Percentiles rank a stretch among this genome's conserved stretches.
phyloP scores from a whole-genome alignment of 2,888 invertebrate genomes.

The Callinectes sapidus region DNA sequence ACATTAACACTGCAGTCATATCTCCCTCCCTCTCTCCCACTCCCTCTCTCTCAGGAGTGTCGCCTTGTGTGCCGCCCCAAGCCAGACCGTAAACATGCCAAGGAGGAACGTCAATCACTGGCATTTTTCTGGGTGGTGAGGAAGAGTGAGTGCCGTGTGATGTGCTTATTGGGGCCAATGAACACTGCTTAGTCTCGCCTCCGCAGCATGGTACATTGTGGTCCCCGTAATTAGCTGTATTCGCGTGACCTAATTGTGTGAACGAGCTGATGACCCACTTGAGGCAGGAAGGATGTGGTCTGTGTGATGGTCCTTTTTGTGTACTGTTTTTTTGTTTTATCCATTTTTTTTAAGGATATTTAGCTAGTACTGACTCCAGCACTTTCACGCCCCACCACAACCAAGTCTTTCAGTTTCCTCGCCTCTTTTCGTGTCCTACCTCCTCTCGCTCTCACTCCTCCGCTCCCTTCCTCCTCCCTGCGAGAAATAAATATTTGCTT shows the following conservation, averaged over 20 bases:
- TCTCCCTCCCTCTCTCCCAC: neutral
- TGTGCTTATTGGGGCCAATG: neutral
- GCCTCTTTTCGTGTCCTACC: neutral
- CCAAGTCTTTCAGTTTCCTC: neutral
- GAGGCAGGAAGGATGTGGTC: neutral
- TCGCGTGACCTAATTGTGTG: neutral
- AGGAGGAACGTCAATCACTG: neutral
- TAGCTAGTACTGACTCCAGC: neutral
- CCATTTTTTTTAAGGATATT: neutral
- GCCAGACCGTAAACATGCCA: neutral
- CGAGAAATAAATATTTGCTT: constrained; percentile 5
- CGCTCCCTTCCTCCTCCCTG: neutral
- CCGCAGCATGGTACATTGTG: neutral
- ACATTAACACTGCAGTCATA: too few species aligned
- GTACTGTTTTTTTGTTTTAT: neutral
- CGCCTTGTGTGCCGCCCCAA: neutral
- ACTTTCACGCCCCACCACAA: neutral
- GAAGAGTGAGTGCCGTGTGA: neutral
- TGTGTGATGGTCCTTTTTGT: neutral
- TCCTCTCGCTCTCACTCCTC: neutral
- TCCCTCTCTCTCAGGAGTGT: neutral
- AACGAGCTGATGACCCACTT: neutral
- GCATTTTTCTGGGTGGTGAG: neutral
- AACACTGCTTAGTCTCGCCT: neutral
- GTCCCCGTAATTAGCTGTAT: neutral